A percentile compares a stretch with the other conserved stretches of the same genome.
phyloP scores from a whole-genome alignment of 2,888 invertebrate genomes.

The Catocala sponsa region DNA sequence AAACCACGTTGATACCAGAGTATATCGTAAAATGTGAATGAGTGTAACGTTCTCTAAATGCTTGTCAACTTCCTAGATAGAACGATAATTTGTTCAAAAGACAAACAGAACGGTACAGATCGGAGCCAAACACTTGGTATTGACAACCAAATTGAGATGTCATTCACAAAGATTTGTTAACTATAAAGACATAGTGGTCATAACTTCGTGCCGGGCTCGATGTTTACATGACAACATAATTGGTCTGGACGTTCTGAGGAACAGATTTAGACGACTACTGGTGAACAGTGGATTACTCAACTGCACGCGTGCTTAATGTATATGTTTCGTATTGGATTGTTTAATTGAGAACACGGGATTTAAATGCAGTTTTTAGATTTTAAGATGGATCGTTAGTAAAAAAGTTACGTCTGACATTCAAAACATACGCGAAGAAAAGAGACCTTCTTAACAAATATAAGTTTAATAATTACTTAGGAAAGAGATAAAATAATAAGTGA shows the following conservation, averaged over 20 bases:
- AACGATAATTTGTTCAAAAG: constrained; percentile 1
- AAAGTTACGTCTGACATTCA: no score
- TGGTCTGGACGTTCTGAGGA: constrained; percentile 25
- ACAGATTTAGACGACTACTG: constrained; percentile 11
- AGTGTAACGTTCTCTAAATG: not conserved
- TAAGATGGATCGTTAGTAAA: no score
- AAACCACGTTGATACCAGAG: no score
- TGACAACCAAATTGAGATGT: constrained; percentile 66
- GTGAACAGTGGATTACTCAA: constrained; percentile 1
- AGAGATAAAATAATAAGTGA: no score
- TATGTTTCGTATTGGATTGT: no score
- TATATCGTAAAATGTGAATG: no score
- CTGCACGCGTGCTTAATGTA: no score
- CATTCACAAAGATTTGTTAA: constrained; percentile 58
- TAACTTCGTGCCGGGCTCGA: constrained; percentile 31
- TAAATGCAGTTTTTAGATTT: no score
- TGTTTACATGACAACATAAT: constrained; percentile 45
- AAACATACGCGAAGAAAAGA: no score
- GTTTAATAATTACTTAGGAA: no score
- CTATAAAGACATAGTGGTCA: constrained; percentile 46
- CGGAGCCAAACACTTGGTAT: constrained; percentile 21
- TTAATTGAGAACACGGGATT: no score
- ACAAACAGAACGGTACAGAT: constrained; percentile 2
- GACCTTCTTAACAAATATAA: no score
- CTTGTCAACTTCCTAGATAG: not conserved